Conservation (phyloP, 92 coral and sea anemone species). For the Porites divaricata region DNA sequence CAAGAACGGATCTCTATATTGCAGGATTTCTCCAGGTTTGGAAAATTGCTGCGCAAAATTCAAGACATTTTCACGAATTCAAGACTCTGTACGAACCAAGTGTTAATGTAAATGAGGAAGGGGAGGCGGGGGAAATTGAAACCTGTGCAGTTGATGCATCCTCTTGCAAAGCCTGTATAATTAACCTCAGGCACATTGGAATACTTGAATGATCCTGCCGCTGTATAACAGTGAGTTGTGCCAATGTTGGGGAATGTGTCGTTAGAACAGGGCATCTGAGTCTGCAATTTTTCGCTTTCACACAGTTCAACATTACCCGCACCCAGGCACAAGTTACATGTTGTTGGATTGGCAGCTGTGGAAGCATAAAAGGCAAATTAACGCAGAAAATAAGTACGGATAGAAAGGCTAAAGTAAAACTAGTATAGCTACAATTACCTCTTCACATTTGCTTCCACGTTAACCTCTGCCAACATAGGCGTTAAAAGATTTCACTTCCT, state of each 20-base stretch:
- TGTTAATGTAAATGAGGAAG: too few species aligned
- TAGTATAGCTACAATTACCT: too few species aligned
- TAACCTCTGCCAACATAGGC: too few species aligned
- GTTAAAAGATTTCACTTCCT: too few species aligned
- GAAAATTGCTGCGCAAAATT: too few species aligned
- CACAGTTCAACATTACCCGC: neutral
- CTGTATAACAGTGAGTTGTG: constrained; percentile 16
- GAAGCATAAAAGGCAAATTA: neutral
- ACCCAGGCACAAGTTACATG: neutral
- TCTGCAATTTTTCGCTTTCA: neutral
- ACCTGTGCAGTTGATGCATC: constrained; percentile 16
- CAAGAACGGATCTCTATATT: too few species aligned
- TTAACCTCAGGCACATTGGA: neutral
- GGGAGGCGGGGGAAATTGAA: neutral
- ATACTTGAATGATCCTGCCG: constrained; percentile 9
- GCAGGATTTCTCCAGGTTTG: too few species aligned
- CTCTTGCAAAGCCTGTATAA: neutral
- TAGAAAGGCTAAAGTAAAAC: too few species aligned
- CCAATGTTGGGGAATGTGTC: neutral
- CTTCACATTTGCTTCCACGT: neutral
- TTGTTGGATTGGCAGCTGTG: neutral
- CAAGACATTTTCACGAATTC: too few species aligned
- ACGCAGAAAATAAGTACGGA: neutral
- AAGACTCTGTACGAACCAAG: too few species aligned
- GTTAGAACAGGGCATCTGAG: neutral